Base-by-base conservation (phyloP, 1,140 invertebrate species). In the Drosophila carrolli region DNA sequence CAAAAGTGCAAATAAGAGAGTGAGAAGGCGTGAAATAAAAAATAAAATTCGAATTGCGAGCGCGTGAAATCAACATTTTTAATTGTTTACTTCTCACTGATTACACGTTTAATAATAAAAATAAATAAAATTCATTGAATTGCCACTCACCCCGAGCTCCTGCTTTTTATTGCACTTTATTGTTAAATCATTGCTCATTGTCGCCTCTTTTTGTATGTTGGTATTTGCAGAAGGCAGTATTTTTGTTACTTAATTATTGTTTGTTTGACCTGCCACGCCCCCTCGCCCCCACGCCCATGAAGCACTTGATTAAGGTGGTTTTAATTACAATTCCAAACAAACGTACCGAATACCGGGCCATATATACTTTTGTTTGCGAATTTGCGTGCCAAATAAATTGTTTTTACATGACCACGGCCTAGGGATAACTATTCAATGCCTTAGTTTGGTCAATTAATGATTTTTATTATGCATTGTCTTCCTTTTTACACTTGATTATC, bases 161-260 rank as follows among this genome's bases (percentile, higher is more conserved):
- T 43, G 44, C 51, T 29, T 57, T 78, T 65, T 58, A 79, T 79
- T 78, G 44, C 51, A 68, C 75, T 75, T 80, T 80, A 72, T 71
- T 81, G 78, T 70, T 57, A 63, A 71, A 77, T 73, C 56, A 68
- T 77, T 81, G 67, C 32, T 55, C 59, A 66, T 74, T 71, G 53
- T 62, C 57, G 37, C 38, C 46, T 23, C 13, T 27, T 38, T 50
- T 66, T 23, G 5, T 13, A 43, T 48, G 51, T 29, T 27, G 9
- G 9, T 61, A 53, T 66, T 54, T 66, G 23, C 47, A 38, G 41
- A 46, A 53, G 40, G 60, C 65, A 29, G 65, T 68, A 68, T 59
- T 81, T 81, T 81, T 73, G 79, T 81, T 77, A 77, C 78, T 81
- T 81, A 81, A 81, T 81, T 81, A 81, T 81, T 77, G 56, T 81